A percentile compares a stretch with the other conserved stretches of the same genome.
Conservation (phyloP, 2,113 vertebrate species). For the Hoplias malabaricus region DNA sequence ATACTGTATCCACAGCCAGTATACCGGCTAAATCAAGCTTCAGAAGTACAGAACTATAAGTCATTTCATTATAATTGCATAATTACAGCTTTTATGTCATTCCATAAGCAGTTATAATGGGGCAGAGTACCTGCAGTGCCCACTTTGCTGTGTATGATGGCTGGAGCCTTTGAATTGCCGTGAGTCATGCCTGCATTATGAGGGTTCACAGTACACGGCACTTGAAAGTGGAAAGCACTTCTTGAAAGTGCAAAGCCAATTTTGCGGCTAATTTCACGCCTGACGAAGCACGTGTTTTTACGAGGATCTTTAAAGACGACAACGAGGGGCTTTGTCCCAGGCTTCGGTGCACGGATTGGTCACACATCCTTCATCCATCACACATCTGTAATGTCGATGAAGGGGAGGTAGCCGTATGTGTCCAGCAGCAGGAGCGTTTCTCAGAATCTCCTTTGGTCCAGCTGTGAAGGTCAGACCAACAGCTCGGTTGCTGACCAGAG, state of each 20-base stretch:
- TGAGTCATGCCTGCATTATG: background rate
- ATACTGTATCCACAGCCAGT: background rate
- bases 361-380: slow-evolving; percentile 9
- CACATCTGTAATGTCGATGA: background rate
- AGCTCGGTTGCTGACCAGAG: background rate
- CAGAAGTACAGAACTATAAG: background rate
- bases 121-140: background rate
- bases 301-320: background rate
- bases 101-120: background rate
- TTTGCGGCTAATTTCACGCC: slow-evolving; percentile 3
- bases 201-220: slow-evolving; percentile 3
- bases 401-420: background rate
- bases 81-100: background rate
- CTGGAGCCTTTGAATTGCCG: background rate
- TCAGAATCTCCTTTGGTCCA: slow-evolving; percentile 5
- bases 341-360: slow-evolving; percentile 2
- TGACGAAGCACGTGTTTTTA: background rate
- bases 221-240: background rate
- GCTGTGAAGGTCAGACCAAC: slow-evolving; percentile 32
- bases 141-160: background rate
- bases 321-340: background rate
- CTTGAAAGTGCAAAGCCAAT: too few species aligned
- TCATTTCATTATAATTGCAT: background rate
- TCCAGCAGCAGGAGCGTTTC: background rate
- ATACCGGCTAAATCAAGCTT: background rate